Base-by-base conservation (phyloP, 1,140 invertebrate species). In the Globodera ellingtonae region DNA sequence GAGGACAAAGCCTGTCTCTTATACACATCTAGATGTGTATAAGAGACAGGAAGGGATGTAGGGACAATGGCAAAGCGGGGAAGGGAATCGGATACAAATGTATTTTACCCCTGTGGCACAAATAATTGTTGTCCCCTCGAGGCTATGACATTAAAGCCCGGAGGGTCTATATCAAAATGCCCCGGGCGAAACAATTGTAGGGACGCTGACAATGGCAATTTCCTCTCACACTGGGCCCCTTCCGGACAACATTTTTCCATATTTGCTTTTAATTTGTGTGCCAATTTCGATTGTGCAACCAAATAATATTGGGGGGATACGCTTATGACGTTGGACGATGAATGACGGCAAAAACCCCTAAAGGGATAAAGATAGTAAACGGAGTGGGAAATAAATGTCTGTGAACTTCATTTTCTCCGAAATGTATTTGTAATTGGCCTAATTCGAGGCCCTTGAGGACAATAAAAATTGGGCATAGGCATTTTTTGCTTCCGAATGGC, bases 211-310 rank as follows among this genome's bases (percentile, higher is more conserved):
- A 62, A 62, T 62, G 56, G 15, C 56, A 62, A 52, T 62, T 62
- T 15, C 56, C 56, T 18, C 13, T 18, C 56, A 13, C 56, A 13
- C 56, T 18, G 10, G 13, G 13, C 56, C 15, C 56, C 18, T 62
- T 18, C 18, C 56, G 3, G 56, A 18, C 56, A 62, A 35, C 15
- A 62, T 18, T 62, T 62, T 18, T 18, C 56, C 56, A 62, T 62
- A 62, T 62, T 62, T 62, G 56, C 56, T 62, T 62, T 62, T 62
- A 62, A 62, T 62, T 62, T 62, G 56, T 62, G 56, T 62, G 15
- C 56, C 56, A 62, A 62, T 62, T 62, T 18, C 0, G 56, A 62
- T 62, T 62, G 0, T 62, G 56, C 13, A 62, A 62, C 56, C 5
- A 62, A 62, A 62, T 62, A 15, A 24, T 13, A 18, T 9, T 52